Base-by-base conservation (phyloP, 2,888 invertebrate genomes). In the Ashinkailepas kermadecensis region DNA sequence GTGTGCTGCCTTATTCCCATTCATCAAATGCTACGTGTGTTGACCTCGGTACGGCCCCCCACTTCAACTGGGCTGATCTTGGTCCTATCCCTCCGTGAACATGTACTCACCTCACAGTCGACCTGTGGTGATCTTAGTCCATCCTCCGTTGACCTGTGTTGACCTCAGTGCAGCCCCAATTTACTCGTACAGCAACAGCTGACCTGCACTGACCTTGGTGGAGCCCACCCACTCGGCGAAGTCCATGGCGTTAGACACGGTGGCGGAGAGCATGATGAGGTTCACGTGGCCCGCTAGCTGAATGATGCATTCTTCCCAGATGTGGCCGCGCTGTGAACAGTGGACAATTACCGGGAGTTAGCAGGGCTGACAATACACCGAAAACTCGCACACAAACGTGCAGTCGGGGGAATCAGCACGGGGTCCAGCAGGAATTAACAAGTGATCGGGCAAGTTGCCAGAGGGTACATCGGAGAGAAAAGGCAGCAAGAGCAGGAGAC, bases 281-380 rank as follows among this genome's bases (percentile, higher is more conserved):
- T 93, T 95, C 12, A 99, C 97, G 87, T 96, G 96, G 11, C 93
- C 92, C 0, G 99, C 99, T 81, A 99, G 88, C 87, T 99, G 91
- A 85, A 99, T 99, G 7, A 99, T 89, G 0, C 96, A 97, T 88
- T 99, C 99, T 88, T 99, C 99, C 99, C 99, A 99, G 0, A 99
- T 99, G 86, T 99, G 97, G 18, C 99, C 99, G 84, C 99, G 90
- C 92, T 94, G 87, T 54, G 87, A 86, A 80, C 39, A 39, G 39
- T 39, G 39, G 39, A 39, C 39, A 39, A 4, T 39, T 39, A 39
- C 39, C 39, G 39, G 39, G 39, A 39, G 39, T 39, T 39, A 39
- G 39, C 39, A 39, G 39, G 39, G 39, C 39, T 39, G 39, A 4
- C 39, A 39, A 4, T 4, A 39, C 39, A 39, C 39, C 39, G 39